These are phyloP conservation scores for Branchipolynoe longqiensis DNA, from an alignment of 2,888 invertebrate genomes.

Conservation along the genomic window DNA sequence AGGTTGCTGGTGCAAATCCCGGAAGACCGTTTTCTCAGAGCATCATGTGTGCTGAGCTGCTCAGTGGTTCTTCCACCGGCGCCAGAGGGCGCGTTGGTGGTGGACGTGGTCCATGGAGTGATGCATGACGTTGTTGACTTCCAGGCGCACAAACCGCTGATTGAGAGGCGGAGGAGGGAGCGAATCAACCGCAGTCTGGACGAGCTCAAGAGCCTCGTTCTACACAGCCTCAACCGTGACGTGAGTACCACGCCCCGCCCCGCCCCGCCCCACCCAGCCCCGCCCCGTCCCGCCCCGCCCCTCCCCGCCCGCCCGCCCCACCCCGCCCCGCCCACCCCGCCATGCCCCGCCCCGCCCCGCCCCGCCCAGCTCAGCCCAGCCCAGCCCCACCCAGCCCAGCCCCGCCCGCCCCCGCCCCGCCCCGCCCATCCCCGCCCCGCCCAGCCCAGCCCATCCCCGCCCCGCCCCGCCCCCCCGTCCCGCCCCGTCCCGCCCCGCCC, in stretches of 20 bases:
- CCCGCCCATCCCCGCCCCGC: background rate
- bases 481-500: background rate
- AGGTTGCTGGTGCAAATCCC: no score
- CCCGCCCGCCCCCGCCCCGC: background rate
- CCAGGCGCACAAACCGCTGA: conserved; percentile 16
- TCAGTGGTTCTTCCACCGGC: no score
- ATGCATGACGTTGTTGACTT: no score
- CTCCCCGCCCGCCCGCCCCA: background rate
- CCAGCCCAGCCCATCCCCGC: background rate
- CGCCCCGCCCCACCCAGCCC: background rate
- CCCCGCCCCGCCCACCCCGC: background rate
- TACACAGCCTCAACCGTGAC: conserved; percentile 18
- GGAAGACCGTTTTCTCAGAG: no score
- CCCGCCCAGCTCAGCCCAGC: background rate
- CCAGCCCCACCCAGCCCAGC: background rate
- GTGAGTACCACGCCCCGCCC: background rate
- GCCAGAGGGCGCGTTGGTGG: no score
- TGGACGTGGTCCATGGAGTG: no score
- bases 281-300: background rate
- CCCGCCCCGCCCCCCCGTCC: background rate
- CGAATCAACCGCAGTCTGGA: conserved; percentile 45
- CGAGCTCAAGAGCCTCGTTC: conserved; percentile 34
- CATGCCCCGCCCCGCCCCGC: background rate
- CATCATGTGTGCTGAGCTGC: no score
- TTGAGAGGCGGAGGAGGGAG: conserved; percentile 17